A percentile compares a stretch with the other conserved stretches of the same genome.
These are phyloP conservation scores for Kryptopterus vitreolus DNA, from an alignment of 2,797 vertebrate genomes.

Conservation along the genomic window DNA sequence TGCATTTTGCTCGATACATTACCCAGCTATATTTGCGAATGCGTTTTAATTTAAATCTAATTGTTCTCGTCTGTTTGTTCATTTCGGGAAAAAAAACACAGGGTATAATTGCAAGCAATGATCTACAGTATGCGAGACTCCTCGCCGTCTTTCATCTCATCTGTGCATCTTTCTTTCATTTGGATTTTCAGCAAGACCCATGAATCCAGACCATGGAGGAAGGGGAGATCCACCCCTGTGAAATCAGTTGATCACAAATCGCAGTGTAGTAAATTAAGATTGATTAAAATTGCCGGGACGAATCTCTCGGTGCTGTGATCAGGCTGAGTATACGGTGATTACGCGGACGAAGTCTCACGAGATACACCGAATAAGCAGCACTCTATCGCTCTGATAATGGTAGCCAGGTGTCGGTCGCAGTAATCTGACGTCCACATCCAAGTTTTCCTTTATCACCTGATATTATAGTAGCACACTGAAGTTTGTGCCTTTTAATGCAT, in stretches of 20 bases:
- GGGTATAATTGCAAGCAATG: slow-evolving; percentile 63
- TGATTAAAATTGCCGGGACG: slow-evolving; percentile 61
- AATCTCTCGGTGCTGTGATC: slow-evolving; percentile 53
- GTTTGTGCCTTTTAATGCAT: not conserved
- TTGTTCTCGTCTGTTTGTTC: slow-evolving; percentile 62
- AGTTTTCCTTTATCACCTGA: slow-evolving; percentile 31
- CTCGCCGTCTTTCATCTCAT: slow-evolving; percentile 7
- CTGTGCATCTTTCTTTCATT: slow-evolving; percentile 54
- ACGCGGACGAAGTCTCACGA: not conserved
- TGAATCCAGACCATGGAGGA: slow-evolving; percentile 27
- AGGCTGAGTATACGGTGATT: slow-evolving; percentile 54
- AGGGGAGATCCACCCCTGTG: no score
- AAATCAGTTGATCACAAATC: slow-evolving; percentile 55
- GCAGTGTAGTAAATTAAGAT: slow-evolving; percentile 40
- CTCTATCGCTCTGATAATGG: slow-evolving; percentile 36
- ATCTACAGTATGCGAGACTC: slow-evolving; percentile 45
- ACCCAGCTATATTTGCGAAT: slow-evolving; percentile 59
- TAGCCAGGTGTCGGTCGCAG: slow-evolving; percentile 39
- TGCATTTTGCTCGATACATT: slow-evolving; percentile 58
- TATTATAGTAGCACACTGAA: not conserved
- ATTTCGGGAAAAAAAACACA: slow-evolving; percentile 47
- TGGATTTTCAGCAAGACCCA: slow-evolving; percentile 46
- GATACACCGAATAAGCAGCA: not conserved
- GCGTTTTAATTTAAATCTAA: slow-evolving; percentile 67
- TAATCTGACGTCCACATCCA: slow-evolving; percentile 23